A percentile compares a stretch with the other conserved stretches of the same genome.
phyloP scores from a whole-genome alignment of 2,888 invertebrate genomes.

The Oxyteleia sp. region DNA sequence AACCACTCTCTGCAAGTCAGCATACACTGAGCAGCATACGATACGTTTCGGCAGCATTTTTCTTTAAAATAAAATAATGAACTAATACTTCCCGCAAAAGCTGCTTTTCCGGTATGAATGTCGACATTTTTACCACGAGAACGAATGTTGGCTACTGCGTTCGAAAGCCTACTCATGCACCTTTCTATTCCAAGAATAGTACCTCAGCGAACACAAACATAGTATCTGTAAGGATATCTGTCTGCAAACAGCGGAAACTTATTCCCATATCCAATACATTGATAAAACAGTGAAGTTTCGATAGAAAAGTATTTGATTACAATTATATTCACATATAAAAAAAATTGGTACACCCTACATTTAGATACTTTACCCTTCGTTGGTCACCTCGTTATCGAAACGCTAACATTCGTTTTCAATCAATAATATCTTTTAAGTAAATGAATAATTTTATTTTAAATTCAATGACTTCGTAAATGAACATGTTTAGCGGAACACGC shows the following conservation, averaged over 20 bases:
- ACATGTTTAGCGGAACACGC: no score
- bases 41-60: constrained; percentile 1
- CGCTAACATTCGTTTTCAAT: no score
- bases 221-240: constrained; percentile 22
- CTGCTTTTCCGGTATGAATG: constrained; percentile 11
- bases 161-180: background rate
- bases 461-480: no score
- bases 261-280: no score
- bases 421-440: no score
- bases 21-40: constrained; percentile 14
- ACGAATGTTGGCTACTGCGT: background rate
- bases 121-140: background rate
- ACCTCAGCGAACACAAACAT: constrained; percentile 15
- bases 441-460: no score
- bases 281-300: no score
- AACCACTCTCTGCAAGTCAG: constrained; percentile 33
- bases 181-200: background rate
- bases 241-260: constrained; percentile 5
- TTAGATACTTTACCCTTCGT: no score
- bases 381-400: no score
- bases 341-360: no score
- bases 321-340: no score
- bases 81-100: constrained; percentile 3
- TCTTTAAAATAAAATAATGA: background rate
- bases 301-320: no score